Evolutionary conservation across 2,888 invertebrate genomes (phyloP).

Genomic region (Archips crataeganus): DNA sequence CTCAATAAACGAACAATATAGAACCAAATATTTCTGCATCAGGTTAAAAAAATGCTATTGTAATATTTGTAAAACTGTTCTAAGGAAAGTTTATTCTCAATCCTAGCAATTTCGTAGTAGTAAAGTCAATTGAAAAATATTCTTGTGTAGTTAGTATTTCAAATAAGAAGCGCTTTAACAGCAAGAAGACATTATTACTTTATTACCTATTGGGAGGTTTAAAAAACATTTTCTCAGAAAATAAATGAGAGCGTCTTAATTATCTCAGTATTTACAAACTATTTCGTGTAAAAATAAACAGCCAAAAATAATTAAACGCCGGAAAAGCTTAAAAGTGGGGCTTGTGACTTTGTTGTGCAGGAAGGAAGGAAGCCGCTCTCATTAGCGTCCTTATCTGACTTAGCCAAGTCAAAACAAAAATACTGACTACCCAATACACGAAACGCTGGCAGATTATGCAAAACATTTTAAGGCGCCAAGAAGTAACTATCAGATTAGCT

Average conservation of each 20-base stretch:
- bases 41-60: no score
- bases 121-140: no score
- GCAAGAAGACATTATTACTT: no score
- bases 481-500: slow-evolving; percentile 3
- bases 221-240: not conserved
- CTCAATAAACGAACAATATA: no score
- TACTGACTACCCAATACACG: slow-evolving; percentile 10
- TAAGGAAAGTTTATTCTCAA: no score
- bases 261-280: not conserved
- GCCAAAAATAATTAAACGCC: slow-evolving; percentile 6
- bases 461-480: not conserved
- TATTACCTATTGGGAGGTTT: not conserved
- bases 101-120: no score
- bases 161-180: no score
- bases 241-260: not conserved
- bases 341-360: slow-evolving; percentile 7
- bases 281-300: slow-evolving; percentile 11
- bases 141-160: no score
- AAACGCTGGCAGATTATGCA: not conserved
- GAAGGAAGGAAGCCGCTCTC: slow-evolving; percentile 16
- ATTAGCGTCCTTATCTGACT: slow-evolving; percentile 8
- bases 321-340: slow-evolving; percentile 8
- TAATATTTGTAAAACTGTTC: no score
- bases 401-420: slow-evolving; percentile 3
- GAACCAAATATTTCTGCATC: no score